Evolutionary conservation across 2,888 invertebrate genomes (phyloP), one percentile per base, ranked within the genome.

Genomic region (Arge pagana): DNA sequence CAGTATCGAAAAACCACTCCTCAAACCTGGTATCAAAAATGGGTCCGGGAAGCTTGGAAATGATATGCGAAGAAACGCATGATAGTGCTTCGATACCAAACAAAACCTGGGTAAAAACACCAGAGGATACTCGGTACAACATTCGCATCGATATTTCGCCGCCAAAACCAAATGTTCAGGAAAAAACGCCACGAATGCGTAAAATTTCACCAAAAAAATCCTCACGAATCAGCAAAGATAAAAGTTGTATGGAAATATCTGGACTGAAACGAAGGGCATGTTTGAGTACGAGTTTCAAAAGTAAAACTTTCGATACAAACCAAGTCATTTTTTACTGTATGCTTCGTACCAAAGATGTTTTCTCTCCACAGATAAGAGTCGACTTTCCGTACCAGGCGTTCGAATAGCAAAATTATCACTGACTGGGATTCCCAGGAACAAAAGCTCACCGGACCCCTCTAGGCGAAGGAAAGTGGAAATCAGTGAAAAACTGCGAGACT

Each of bases 321-420:
- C 16, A 15, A 10, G 21, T 40, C n/a, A n/a, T n/a, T n/a, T n/a
- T n/a, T n/a, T n/a, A n/a, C n/a, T n/a, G n/a, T n/a, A n/a, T n/a
- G n/a, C n/a, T n/a, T n/a, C n/a, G n/a, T n/a, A n/a, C n/a, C n/a
- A n/a, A n/a, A n/a, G n/a, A n/a, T n/a, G n/a, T n/a, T n/a, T n/a
- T n/a, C n/a, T n/a, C n/a, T n/a, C n/a, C n/a, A n/a, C 35, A 61
- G 63, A 24, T 40, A 36, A 49, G 11, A 61, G 57, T 31, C 60
- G 50, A 15, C 52, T 62, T 4, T 55, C 60, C 3, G 66, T 68
- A 18, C 64, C 70, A 28, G 67, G 64, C 16, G 66, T 70, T 3
- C 61, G 59, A 50, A 63, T 72, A 7, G 53, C 67, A 2, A 65
- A 66, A 54, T 57, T 71, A 2, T 70, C 68, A 5, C 54, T 66